Evolutionary conservation across 2,797 vertebrate genomes (phyloP).

Genomic region (Danio tinwini): DNA sequence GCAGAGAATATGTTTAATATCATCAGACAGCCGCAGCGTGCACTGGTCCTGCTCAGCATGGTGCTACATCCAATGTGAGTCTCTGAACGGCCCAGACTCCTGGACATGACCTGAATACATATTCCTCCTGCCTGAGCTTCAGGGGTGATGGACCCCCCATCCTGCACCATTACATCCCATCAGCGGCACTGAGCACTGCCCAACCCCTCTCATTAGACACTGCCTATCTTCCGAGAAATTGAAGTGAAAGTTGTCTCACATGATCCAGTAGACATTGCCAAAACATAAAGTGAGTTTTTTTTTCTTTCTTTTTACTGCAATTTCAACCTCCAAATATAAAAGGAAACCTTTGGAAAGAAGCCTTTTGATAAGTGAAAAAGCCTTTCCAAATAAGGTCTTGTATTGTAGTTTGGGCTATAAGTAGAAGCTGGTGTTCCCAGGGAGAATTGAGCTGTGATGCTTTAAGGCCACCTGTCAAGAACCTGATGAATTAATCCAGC

Average conservation of each 20-base stretch:
- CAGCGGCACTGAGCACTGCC: slow-evolving; percentile 30
- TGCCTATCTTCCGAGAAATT: slow-evolving; percentile 28
- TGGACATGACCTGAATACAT: slow-evolving; percentile 39
- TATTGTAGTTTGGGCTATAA: slow-evolving; percentile 28
- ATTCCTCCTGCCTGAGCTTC: slow-evolving; percentile 25
- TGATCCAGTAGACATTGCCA: slow-evolving; percentile 23
- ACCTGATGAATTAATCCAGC: slow-evolving; percentile 29
- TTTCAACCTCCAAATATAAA: slow-evolving; percentile 33
- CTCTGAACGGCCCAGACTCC: not conserved
- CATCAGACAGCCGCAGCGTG: slow-evolving; percentile 14
- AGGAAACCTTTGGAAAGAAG: slow-evolving; percentile 23
- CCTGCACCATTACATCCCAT: slow-evolving; percentile 34
- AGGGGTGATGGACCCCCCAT: slow-evolving; percentile 34
- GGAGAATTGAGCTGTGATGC: slow-evolving; percentile 36
- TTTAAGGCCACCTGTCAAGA: slow-evolving; percentile 56
- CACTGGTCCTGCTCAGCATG: slow-evolving; percentile 9
- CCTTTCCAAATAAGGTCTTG: slow-evolving; percentile 30
- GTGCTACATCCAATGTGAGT: slow-evolving; percentile 19
- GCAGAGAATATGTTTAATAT: slow-evolving; percentile 26
- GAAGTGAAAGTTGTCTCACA: slow-evolving; percentile 19
- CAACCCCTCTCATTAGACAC: slow-evolving; percentile 34
- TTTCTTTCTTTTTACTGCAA: slow-evolving; percentile 17
- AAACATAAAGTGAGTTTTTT: slow-evolving; percentile 6
- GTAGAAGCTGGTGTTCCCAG: slow-evolving; percentile 35
- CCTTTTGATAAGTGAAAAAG: slow-evolving; percentile 29